phyloP scores from a whole-genome alignment of 2,113 vertebrate species.

The Chloropsis cyanopogon region DNA sequence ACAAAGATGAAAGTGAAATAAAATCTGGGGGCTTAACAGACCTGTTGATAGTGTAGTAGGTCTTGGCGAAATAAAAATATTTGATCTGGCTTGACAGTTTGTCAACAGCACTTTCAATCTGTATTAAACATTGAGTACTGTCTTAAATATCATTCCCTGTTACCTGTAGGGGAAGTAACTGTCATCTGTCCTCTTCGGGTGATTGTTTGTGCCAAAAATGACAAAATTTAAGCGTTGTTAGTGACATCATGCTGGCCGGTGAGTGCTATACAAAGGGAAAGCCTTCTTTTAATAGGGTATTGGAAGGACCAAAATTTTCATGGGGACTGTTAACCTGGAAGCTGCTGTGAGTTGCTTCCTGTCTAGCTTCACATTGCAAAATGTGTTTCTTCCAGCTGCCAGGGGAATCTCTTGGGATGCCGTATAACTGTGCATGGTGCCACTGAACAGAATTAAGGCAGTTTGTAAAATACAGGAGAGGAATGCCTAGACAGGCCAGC shows the following conservation, averaged over 20 bases:
- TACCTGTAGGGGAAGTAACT: slow-evolving; percentile 9
- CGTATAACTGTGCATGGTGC: not conserved
- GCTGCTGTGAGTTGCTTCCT: not conserved
- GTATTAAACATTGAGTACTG: not conserved
- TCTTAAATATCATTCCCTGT: slow-evolving; percentile 34
- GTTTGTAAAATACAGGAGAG: not conserved
- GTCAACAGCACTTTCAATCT: slow-evolving; percentile 22
- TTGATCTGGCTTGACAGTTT: not conserved
- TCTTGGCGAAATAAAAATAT: not conserved
- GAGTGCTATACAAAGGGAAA: not conserved
- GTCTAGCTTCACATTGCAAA: not conserved
- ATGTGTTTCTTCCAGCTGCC: not conserved
- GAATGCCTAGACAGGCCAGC: not conserved
- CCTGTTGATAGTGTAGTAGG: not conserved
- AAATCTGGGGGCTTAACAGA: not conserved
- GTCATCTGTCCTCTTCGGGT: not conserved
- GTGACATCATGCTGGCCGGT: not conserved
- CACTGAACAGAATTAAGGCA: not conserved
- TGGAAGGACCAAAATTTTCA: not conserved
- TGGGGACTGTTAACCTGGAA: not conserved
- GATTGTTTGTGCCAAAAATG: not conserved
- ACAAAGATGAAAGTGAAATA: not conserved
- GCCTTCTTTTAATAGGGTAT: not conserved
- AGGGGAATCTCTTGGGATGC: not conserved
- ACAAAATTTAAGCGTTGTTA: not conserved